Evolutionary conservation across 1,140 invertebrate species (phyloP).

Genomic region (Catajapyx aquilonaris): DNA sequence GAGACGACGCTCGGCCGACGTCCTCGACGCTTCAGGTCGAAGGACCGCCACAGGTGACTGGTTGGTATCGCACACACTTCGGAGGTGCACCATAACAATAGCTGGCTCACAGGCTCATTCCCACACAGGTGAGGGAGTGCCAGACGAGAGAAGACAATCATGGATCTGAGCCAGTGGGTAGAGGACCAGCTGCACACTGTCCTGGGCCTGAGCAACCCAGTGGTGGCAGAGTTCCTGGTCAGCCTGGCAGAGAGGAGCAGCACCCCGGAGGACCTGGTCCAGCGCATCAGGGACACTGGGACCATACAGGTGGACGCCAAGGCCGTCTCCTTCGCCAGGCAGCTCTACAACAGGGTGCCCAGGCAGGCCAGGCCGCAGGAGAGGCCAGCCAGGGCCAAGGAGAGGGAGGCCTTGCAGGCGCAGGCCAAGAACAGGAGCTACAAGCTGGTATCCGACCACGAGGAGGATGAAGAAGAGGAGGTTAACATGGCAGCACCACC

Average conservation of each 20-base stretch:
- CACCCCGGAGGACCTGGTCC: constrained; percentile 18
- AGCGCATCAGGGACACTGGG: constrained; percentile 21
- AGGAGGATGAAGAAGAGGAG: constrained; percentile 3
- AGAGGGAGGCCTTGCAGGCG: constrained; percentile 2
- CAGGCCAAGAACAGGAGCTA: not conserved
- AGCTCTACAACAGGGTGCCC: constrained; percentile 9
- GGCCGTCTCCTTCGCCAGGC: constrained; percentile 9
- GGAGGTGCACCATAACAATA: too few species aligned
- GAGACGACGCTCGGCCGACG: too few species aligned
- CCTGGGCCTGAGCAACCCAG: constrained; percentile 26
- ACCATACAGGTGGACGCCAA: constrained; percentile 20
- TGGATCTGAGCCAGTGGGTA: too few species aligned
- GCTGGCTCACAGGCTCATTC: too few species aligned
- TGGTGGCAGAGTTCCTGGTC: constrained; percentile 24
- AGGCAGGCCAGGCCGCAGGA: too few species aligned
- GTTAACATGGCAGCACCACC: too few species aligned
- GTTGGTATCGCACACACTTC: too few species aligned
- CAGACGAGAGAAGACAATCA: too few species aligned
- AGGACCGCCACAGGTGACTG: too few species aligned
- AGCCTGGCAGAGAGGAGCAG: constrained; percentile 20
- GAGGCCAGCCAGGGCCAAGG: not conserved
- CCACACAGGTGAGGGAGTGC: too few species aligned
- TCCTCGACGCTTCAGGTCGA: too few species aligned
- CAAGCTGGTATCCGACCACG: constrained; percentile 1
- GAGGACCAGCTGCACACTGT: constrained; percentile 25